Base-by-base conservation (phyloP, 2,797 vertebrate species). In the Aulostomus chinensis region DNA sequence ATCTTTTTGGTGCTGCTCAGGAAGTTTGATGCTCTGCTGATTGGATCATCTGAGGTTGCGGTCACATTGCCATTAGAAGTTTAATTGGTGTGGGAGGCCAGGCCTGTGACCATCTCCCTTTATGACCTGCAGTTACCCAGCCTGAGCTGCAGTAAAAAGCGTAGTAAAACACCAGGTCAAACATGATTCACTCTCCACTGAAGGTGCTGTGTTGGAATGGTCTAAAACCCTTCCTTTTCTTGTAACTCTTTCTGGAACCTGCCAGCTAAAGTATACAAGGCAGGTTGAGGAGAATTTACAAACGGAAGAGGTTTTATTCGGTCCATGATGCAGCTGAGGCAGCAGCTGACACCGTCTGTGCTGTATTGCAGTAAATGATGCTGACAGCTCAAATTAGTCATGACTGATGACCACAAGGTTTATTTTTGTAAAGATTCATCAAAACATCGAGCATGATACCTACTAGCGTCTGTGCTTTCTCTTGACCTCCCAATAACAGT, bases 151-250 rank as follows among this genome's bases (percentile, higher is more conserved):
- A 72, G 73, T 80, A 80, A 85, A 85, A 78, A 62, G 21, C 54
- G 58, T 42, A 78, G 77, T 84, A 83, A 85, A 85, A 58, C 66
- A 60, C 62, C 8, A 50, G 56, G 77, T 84, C 73, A 80, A 80
- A 78, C 61, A 63, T 69, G 63, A 83, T 74, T 73, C 77, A 79
- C 49, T 74, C 68, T 46, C 37, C 1, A 6, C 64, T 59, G 47
- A 81, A 66, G 33, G 22, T 47, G 43, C 58, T 37, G 50, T 35
- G 32, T 49, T 73, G 48, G 62, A 63, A 71, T 77, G 18, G 70
- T 80, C 64, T 69, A 45, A 61, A 81, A 46, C 20, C 46, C 39
- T 64, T 79, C 69, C 69, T 75, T 73, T 85, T 76, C 59, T 78
- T 75, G 48, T 73, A 80, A 81, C 58, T 73, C 46, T 58, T 62